Conservation (phyloP, 2,888 invertebrate genomes). For the Salpingus planirostris region DNA sequence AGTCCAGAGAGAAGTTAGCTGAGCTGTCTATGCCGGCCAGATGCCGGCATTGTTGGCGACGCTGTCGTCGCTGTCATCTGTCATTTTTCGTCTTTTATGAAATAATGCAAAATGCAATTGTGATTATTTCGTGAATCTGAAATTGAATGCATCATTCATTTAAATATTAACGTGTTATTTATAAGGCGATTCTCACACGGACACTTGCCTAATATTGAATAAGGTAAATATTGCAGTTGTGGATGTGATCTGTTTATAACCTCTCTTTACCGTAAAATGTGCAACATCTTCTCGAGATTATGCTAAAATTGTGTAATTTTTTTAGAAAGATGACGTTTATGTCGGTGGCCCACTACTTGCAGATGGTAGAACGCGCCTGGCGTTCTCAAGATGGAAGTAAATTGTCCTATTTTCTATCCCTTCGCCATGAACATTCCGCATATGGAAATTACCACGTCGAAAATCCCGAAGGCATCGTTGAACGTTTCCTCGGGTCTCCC, state of each 20-base stretch:
- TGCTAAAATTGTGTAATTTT: neutral
- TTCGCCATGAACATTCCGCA: constrained; percentile 63
- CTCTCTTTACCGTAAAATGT: constrained; percentile 16
- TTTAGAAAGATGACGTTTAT: constrained; percentile 29
- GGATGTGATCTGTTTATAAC: constrained; percentile 6
- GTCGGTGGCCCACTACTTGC: constrained; percentile 39
- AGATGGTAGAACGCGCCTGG: constrained; percentile 51
- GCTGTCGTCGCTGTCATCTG: too few species aligned
- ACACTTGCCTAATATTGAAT: too few species aligned
- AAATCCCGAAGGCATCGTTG: constrained; percentile 60
- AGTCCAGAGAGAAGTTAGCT: too few species aligned
- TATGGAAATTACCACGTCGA: constrained; percentile 61
- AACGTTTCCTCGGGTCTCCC: constrained; percentile 60
- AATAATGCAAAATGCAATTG: too few species aligned
- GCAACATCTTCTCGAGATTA: constrained; percentile 1
- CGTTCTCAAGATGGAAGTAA: constrained; percentile 53
- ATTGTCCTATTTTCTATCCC: constrained; percentile 52
- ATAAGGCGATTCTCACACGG: too few species aligned
- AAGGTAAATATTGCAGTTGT: too few species aligned
- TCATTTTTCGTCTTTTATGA: too few species aligned
- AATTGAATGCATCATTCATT: too few species aligned
- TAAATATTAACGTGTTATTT: too few species aligned
- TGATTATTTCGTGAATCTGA: too few species aligned
- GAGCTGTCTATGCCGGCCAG: too few species aligned
- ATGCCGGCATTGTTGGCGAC: too few species aligned